Evolutionary conservation across 2,113 vertebrate genomes (phyloP).

Genomic region (Colius striatus): DNA sequence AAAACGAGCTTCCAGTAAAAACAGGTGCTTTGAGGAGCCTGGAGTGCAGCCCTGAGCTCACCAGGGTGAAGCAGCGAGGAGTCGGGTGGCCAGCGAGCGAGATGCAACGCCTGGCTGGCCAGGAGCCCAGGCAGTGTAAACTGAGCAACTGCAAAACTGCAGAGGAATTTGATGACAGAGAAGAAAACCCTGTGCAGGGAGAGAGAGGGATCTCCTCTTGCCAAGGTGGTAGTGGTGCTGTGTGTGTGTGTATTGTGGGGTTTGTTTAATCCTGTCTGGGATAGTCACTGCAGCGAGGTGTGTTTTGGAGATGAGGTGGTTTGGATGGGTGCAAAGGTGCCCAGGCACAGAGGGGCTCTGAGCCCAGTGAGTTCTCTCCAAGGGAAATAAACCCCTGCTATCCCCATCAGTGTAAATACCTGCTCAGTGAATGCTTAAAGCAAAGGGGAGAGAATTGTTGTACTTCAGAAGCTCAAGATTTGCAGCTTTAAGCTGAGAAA

Average conservation of each 20-base stretch:
- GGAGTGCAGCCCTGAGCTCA: not conserved
- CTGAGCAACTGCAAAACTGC: slow-evolving; percentile 5
- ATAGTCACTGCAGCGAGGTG: not conserved
- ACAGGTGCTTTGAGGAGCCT: not conserved
- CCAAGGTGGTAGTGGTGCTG: not conserved
- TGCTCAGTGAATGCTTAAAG: not conserved
- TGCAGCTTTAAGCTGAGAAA: not conserved
- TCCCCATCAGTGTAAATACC: not conserved
- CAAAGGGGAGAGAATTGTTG: not conserved
- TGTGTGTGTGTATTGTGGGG: not conserved
- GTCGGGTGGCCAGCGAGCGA: not conserved
- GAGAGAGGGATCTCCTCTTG: slow-evolving; percentile 49
- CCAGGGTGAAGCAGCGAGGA: not conserved
- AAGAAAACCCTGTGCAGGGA: not conserved
- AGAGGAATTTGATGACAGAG: slow-evolving; percentile 17
- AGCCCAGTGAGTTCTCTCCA: not conserved
- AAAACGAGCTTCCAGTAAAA: not conserved
- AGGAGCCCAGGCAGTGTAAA: slow-evolving; percentile 29
- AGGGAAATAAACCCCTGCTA: not conserved
- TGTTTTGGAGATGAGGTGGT: not conserved
- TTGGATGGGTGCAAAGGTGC: not conserved
- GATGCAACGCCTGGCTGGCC: not conserved
- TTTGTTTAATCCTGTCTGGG: not conserved
- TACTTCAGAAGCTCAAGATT: not conserved
- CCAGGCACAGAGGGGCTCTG: not conserved